These are phyloP conservation scores for Bombycilla garrulus DNA, from an alignment of 2,113 vertebrate species.

Conservation along the genomic window DNA sequence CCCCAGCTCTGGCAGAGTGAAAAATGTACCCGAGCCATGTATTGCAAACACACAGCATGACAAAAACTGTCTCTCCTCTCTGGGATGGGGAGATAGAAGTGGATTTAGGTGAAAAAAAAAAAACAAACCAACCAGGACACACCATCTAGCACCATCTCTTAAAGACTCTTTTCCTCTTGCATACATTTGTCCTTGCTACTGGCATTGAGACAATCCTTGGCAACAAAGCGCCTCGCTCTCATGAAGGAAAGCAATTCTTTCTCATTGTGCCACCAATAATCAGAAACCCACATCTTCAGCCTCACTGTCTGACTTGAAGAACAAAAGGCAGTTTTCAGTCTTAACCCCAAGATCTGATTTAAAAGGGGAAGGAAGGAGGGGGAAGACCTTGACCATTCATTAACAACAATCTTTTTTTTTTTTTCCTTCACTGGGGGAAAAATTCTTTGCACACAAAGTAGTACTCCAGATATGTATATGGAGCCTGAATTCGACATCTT, in stretches of 20 bases:
- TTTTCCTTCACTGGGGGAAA: neutral
- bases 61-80: neutral
- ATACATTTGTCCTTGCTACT: conserved; percentile 24
- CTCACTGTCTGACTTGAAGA: conserved; percentile 53
- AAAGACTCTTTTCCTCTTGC: conserved; percentile 46
- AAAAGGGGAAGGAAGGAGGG: conserved; percentile 23
- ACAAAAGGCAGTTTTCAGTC: conserved; percentile 69
- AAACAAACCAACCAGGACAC: neutral
- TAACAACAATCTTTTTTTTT: conserved; percentile 27
- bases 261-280: conserved; percentile 57
- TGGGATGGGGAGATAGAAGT: neutral
- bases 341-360: conserved; percentile 71
- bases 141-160: neutral
- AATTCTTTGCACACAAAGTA: conserved; percentile 18
- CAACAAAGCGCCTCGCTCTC: conserved; percentile 48
- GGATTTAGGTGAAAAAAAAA: neutral
- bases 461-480: conserved; percentile 52
- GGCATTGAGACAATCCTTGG: conserved; percentile 27
- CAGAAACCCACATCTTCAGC: conserved; percentile 67
- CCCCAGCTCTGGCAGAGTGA: neutral
- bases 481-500: conserved; percentile 52
- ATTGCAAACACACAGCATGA: neutral
- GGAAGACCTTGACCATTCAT: conserved; percentile 65
- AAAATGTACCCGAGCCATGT: neutral
- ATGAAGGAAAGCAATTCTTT: conserved; percentile 55